Conservation (phyloP, 2,888 invertebrate genomes). For the Dasypogon diadema region DNA sequence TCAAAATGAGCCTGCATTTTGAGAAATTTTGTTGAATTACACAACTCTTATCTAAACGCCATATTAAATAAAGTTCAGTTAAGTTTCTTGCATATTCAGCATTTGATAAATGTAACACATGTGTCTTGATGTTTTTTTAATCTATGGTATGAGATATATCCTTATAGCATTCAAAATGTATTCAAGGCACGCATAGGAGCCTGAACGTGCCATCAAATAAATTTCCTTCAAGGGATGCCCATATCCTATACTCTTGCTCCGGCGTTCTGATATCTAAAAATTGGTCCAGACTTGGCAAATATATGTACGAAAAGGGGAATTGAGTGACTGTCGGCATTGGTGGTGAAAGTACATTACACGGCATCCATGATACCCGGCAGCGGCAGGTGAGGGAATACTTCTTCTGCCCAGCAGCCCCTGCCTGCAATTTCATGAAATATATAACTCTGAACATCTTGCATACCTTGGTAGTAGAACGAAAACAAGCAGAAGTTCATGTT, state of each 20-base stretch:
- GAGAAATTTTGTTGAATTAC: too few species aligned
- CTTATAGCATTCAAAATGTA: constrained; percentile 46
- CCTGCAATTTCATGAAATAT: constrained; percentile 42
- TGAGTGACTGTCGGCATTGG: constrained; percentile 31
- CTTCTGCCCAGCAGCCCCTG: not conserved
- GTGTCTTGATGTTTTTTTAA: constrained; percentile 34
- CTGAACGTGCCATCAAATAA: constrained; percentile 43
- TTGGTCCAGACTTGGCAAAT: constrained; percentile 37
- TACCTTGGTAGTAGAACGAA: not conserved
- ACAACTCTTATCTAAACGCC: not conserved
- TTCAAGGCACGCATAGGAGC: constrained; percentile 54
- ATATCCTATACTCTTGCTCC: not conserved
- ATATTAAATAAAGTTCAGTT: constrained; percentile 15
- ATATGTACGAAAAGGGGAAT: constrained; percentile 26
- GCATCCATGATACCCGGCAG: constrained; percentile 1
- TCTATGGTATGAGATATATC: constrained; percentile 2
- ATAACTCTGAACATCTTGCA: constrained; percentile 33
- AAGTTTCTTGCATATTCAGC: constrained; percentile 44
- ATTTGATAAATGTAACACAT: constrained; percentile 36
- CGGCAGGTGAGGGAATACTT: constrained; percentile 25
- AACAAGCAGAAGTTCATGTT: constrained; percentile 23
- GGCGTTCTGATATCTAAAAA: constrained; percentile 35
- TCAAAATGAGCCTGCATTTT: too few species aligned
- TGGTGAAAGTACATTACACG: constrained; percentile 4
- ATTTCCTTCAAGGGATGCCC: constrained; percentile 38